Evolutionary conservation across 2,888 invertebrate species (phyloP), one percentile per base, ranked within the genome.

Genomic region (Orthosia cruda): DNA sequence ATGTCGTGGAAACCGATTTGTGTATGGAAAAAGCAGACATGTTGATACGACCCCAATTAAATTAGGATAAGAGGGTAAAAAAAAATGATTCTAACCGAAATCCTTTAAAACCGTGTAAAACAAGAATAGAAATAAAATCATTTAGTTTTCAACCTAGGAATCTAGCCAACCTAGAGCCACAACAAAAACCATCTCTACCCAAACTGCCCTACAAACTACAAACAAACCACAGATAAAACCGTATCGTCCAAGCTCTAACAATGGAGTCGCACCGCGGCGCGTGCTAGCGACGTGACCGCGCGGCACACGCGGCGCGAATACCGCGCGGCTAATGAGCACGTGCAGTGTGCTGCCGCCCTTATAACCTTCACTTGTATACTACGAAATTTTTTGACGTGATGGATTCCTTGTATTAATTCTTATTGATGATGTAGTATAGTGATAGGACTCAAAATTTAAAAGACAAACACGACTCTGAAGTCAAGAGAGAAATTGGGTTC

Each of bases 221-320:
- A n/a, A 55, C 45, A 47, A 71, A 55, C 40, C 23, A 84, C 26
- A 70, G 70, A 84, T 75, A 78, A 84, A 67, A 76, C 63, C 83
- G 83, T 87, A 54, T 68, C 89, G 89, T 87, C 49, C 11, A 49
- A 40, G 9, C 40, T 40, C 40, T 40, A 40, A 83, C 87, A 92
- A 82, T 87, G 95, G 88, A 90, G 13, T 64, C 73, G 66, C 75
- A 78, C 71, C 61, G 58, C 89, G 94, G 94, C 96, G 95, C 96
- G 96, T 96, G 96, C 96, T 91, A 57, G 84, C 89, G 93, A 96
- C 96, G 96, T 96, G 96, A 94, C 93, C 89, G 89, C 88, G 76
- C 88, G 88, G 85, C 88, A 89, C 94, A 93, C 95, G 95, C 94
- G 94, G 89, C 89, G 91, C 92, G 95, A 94, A 95, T 95, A 95